Conservation (phyloP, 2,113 vertebrate genomes). For the Zosterops hypoxanthus region DNA sequence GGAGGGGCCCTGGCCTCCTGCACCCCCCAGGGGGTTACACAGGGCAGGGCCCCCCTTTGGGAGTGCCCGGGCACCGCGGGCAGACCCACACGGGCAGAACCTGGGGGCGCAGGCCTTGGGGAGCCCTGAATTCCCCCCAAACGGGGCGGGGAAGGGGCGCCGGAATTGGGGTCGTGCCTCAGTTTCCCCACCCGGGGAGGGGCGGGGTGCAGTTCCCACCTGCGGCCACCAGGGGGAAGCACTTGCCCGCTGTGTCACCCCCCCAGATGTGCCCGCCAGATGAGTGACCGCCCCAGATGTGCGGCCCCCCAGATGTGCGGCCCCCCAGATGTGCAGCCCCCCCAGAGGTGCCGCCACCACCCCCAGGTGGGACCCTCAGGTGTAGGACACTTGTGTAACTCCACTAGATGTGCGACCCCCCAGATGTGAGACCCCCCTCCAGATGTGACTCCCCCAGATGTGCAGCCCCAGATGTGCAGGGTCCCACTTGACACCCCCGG, state of each 20-base stretch:
- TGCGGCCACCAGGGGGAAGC: background rate
- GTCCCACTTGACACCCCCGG: accelerated
- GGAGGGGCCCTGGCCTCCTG: accelerated
- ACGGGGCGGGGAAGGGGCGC: too few species aligned
- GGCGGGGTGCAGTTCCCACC: background rate
- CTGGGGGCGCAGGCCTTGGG: accelerated
- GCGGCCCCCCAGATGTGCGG: background rate
- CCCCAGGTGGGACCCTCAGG: background rate
- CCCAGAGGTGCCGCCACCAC: background rate
- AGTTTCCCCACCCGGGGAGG: background rate
- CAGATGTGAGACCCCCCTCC: background rate
- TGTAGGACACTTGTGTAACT: background rate
- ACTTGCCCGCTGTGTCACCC: background rate
- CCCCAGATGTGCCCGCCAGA: background rate
- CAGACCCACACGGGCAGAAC: background rate
- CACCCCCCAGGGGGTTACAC: accelerated
- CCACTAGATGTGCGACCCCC: background rate
- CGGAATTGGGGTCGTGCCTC: background rate
- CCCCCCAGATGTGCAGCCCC: background rate
- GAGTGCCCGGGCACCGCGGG: accelerated
- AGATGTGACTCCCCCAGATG: background rate
- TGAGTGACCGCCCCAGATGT: background rate
- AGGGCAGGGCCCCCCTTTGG: background rate
- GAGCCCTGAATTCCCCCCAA: background rate
- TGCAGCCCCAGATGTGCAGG: background rate